Evolutionary conservation across 2,113 vertebrate genomes (phyloP), one percentile per base, ranked within the genome.

Genomic region (Vicugna pacos): DNA sequence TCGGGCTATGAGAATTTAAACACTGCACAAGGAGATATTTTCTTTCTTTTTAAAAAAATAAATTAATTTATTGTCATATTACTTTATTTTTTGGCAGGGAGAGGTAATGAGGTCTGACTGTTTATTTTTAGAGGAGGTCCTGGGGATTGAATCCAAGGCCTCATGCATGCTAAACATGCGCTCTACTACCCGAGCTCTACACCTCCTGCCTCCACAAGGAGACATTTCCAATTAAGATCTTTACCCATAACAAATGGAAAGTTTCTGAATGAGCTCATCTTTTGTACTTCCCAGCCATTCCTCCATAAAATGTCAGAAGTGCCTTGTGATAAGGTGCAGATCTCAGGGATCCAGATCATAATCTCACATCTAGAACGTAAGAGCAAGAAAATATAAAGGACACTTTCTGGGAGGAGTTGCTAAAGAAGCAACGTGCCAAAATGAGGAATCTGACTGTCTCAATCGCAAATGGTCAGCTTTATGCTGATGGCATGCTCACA

Each of bases 181-280:
- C 38, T 42, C 38, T 42, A 42, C 38, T 42, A 42, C 38, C 38
- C 5, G 38, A 42, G 38, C 38, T 42, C 38, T 42, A 42, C 38
- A 42, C 38, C 38, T 42, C 38, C 38, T 5, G 38, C 38, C 38
- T 42, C 38, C 19, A 42, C 35, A 76, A 28, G 87, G 8, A 87
- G n/a, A 89, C n/a, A 81, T 81, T 95, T 93, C 90, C 50, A 75
- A 14, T 30, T 54, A 79, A 83, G 16, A 92, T 94, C 88, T 65
- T 94, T 72, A 67, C 17, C 30, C 10, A 48, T 6, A 76, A 35
- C 30, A 58, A 89, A 65, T 17, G 22, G 12, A 72, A 84, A 42
- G 28, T 62, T 84, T 85, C 65, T 76, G 48, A 79, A 83, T 83
- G 77, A 83, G 22, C 62, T 77, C 46, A 60, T 79, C 46, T 83